phyloP scores from a whole-genome alignment of 1,140 invertebrate species.

The Coelopa frigida region DNA sequence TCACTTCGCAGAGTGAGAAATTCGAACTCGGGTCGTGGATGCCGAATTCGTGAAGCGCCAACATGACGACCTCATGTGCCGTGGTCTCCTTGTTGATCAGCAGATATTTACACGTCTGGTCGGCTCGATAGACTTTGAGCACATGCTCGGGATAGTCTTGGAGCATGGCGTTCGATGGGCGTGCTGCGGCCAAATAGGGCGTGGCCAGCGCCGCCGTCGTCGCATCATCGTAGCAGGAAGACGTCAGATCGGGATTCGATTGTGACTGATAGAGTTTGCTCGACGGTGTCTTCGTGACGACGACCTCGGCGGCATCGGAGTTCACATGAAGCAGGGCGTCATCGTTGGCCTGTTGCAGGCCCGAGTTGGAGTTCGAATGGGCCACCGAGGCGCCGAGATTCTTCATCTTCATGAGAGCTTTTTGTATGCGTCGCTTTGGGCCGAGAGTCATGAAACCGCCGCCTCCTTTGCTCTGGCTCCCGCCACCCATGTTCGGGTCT shows the following conservation, averaged over 20 bases:
- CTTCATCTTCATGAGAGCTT: slow-evolving; percentile 85
- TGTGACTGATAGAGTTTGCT: slow-evolving; percentile 78
- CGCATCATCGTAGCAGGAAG: slow-evolving; percentile 64
- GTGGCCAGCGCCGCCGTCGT: background rate
- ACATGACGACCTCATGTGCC: slow-evolving; percentile 95
- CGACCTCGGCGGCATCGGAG: too few relatives aligned
- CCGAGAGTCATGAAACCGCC: slow-evolving; percentile 79
- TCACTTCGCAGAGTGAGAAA: slow-evolving; percentile 93
- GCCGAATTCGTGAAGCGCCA: slow-evolving; percentile 92
- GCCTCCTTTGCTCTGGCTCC: slow-evolving; percentile 49
- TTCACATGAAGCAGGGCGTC: too few relatives aligned
- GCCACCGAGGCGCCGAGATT: slow-evolving; percentile 47
- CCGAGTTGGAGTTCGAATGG: too few relatives aligned
- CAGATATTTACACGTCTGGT: slow-evolving; percentile 97
- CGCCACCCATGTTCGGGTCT: slow-evolving; percentile 35
- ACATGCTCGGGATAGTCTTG: slow-evolving; percentile 93
- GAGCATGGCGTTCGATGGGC: slow-evolving; percentile 27
- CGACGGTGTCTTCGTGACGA: too few relatives aligned
- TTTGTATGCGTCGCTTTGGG: slow-evolving; percentile 74
- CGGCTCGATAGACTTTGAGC: slow-evolving; percentile 91
- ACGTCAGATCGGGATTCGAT: slow-evolving; percentile 85
- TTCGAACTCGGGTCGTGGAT: slow-evolving; percentile 88
- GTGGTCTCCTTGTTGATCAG: slow-evolving; percentile 97
- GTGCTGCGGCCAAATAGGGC: slow-evolving; percentile 31
- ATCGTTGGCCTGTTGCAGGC: slow-evolving; percentile 31